Conservation (phyloP, 1,140 invertebrate genomes). For the Drosophila micromelanica region DNA sequence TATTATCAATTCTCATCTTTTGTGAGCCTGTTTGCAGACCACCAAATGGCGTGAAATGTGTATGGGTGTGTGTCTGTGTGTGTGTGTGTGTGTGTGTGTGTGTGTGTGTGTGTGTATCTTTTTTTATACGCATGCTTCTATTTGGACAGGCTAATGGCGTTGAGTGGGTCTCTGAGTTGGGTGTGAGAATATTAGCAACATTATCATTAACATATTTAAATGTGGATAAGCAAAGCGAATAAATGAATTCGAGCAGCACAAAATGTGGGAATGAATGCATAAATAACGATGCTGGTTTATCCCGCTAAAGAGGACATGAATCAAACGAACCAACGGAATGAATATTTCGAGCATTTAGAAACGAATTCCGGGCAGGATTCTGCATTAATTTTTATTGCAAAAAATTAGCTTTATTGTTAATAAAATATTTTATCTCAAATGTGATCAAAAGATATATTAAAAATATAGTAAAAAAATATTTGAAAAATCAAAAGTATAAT, state of each 20-base stretch:
- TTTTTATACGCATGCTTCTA: conserved; percentile 27
- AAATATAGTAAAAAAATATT: too few species aligned
- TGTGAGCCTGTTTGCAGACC: conserved; percentile 18
- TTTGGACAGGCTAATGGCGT: conserved; percentile 60
- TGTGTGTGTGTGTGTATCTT: conserved; percentile 5
- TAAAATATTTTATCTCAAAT: too few species aligned
- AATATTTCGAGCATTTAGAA: not conserved
- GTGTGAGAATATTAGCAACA: conserved; percentile 47
- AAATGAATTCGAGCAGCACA: conserved; percentile 27
- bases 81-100: conserved; percentile 13
- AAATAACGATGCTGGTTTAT: conserved; percentile 5
- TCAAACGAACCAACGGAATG: not conserved
- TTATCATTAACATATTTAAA: conserved; percentile 79
- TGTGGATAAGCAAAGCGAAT: conserved; percentile 44
- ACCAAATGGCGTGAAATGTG: conserved; percentile 30
- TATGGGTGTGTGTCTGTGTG: too few species aligned
- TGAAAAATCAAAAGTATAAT: too few species aligned
- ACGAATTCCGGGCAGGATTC: not conserved
- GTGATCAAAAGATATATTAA: too few species aligned
- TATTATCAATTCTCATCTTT: conserved; percentile 61
- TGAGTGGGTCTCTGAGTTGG: conserved; percentile 41
- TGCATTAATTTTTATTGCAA: not conserved
- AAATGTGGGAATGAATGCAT: not conserved
- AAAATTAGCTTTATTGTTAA: too few species aligned
- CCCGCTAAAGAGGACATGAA: not conserved